Evolutionary conservation across 1,140 invertebrate genomes (phyloP), one percentile per base, ranked within the genome.

Genomic region (Ips typographus): DNA sequence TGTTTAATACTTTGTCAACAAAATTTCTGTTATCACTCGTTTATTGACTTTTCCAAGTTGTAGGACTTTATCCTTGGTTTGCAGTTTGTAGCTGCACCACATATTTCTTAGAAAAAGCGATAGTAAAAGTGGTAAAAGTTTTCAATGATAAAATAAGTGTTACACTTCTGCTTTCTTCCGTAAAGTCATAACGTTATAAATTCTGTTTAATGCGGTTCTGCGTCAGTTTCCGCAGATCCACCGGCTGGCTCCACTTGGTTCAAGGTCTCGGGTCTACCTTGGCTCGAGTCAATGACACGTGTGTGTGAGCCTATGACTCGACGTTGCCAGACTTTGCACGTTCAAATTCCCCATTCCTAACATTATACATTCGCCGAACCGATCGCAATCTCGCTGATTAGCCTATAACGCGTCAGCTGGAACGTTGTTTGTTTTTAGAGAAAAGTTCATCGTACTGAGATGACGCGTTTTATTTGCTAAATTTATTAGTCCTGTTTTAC

Each of bases 231-330:
- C 68, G 68, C 68, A 58, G 53, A 65, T 72, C 64, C 58, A 58
- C 68, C 43, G 49, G 42, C 65, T 22, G 42, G 38, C 51, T 70
- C 59, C 55, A 58, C 67, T 71, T 70, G 73, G 73, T 77, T 79
- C 79, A 80, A 80, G 79, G 79, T 78, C 74, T 70, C 65, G 65
- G 55, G 71, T 75, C 78, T 79, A 80, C 79, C 79, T 79, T 80
- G 79, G 76, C 52, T 74, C 71, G 76, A 73, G 79, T 80, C 79
- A 80, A 79, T 80, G 79, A 80, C 79, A 79, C 72, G 69, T 77
- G 76, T 74, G 71, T 77, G 72, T 76, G 73, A 67, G 64, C 51
- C 66, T 59, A 52, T 44, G 39, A 36, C 2, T 55, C 72, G 39
- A 2, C 39, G 72, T 71, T 71, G 72, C 61, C 72, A 62, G 2